Evolutionary conservation across 2,888 invertebrate species (phyloP), one percentile per base, ranked within the genome.

Genomic region (Melangyna quadrimaculata): DNA sequence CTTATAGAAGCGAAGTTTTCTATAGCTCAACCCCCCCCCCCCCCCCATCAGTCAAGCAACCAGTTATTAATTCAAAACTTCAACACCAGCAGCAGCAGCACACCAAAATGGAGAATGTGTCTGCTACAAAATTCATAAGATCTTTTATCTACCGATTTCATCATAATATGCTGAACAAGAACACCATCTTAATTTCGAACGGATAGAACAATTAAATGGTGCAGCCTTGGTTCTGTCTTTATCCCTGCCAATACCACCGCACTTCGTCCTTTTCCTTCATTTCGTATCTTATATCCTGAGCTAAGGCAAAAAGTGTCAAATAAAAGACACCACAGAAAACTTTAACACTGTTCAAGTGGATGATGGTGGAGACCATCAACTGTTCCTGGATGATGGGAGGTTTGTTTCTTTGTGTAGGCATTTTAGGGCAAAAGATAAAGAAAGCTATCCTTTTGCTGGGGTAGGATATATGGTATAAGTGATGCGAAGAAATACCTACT

Each of bases 21-120:
- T 27, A 40, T 24, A 57, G 29, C 55, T n/a, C n/a, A n/a, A n/a
- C n/a, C n/a, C n/a, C n/a, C n/a, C n/a, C n/a, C n/a, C n/a, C n/a
- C n/a, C n/a, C n/a, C n/a, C n/a, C n/a, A n/a, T n/a, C 63, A 43
- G 59, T 73, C 35, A 32, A 77, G 81, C 86, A 86, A 86, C 77
- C 81, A 81, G 81, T 86, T 86, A 86, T 86, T 86, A 86, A 86
- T 81, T 78, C 35, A 86, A 81, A 86, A 81, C 59, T 81, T 86
- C 80, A 80, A 37, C 81, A 81, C 48, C 19, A 22, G 4, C n/a
- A n/a, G n/a, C 12, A 19, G 4, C 48, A 51, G 24, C 14, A 75
- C 61, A 75, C 61, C 83, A 80, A 78, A 72, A 77, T 73, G 57
- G 72, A 77, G 57, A 40, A 37, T 35, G 14, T 74, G 78, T 80